Evolutionary conservation across 2,797 vertebrate species (phyloP), one percentile per base, ranked within the genome.

Genomic region (Protosalanx chinensis): DNA sequence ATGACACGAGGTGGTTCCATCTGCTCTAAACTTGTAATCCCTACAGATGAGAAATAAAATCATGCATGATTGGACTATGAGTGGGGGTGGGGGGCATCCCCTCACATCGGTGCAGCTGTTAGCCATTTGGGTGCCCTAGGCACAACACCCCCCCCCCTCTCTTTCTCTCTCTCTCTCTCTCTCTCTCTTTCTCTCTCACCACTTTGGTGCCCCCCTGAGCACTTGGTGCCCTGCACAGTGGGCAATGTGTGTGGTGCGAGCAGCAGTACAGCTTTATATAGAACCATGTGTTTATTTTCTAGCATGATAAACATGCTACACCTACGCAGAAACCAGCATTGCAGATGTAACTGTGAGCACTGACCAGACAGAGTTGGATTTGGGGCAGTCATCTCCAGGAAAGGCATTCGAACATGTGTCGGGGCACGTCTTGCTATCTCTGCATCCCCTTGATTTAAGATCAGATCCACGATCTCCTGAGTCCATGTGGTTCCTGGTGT

Each of bases 1-100:
- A 94, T 84, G 23, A 94, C n/a, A 0, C 92, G 85, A 3, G 91
- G 92, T 0, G 92, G 88, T 6, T 86, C 68, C 80, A 81, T 87
- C 33, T 32, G 69, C 56, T 73, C 70, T 37, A 85, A 68, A n/a
- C 53, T 64, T 57, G 71, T 68, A 67, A 77, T 68, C 70, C 79
- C 79, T 77, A 29, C 64, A 64, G 1, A 67, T 66, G 53, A 79
- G 60, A 29, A 73, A 89, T 0, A 88, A 41, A 64, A 82, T 6
- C 72, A 72, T 70, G 33, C 69, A 65, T 56, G 27, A 12, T 32
- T 58, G 16, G 61, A 20, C 69, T 49, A 41, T 15, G 53, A 70
- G 35, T 18, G 12, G 18, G 56, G 20, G 16, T 56, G 16, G 1
- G 7, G 20, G 56, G 5, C 16, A 57, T 6, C 53, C 16, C 56